Evolutionary conservation across 1,140 invertebrate genomes (phyloP), one percentile per base, ranked within the genome.

Genomic region (Odontomachus brunneus): DNA sequence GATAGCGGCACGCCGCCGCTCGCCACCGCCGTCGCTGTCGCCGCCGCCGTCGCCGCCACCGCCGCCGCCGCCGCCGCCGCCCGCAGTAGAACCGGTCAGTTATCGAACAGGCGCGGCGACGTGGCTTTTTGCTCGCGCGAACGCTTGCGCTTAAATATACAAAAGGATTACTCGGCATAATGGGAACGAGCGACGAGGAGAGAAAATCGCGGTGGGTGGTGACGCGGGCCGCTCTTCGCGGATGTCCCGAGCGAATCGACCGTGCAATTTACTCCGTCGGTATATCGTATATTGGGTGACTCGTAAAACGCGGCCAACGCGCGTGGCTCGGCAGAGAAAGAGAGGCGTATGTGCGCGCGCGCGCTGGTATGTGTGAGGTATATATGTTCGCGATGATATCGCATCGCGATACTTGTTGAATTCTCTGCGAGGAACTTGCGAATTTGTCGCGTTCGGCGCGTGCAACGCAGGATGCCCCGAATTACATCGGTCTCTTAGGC

Each of bases 61-160:
- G 1, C 7, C 51, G 59, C 22, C 24, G 59, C 7, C 5, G 15
- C 29, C 53, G 29, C 26, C 59, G 48, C 29, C 69, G 69, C 55
- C 63, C 71, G 69, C 78, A 83, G 81, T 83, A 75, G 81, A 83
- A 83, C 81, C 81, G 81, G 81, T 83, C 81, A 83, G 72, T 83
- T 83, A 76, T 83, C 71, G 59, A 53, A 83, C 72, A 83, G 81
- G 59, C 80, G 80, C 59, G 67, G 44, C 49, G 80, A 78, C 51
- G 59, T 63, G 44, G 29, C 44, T 73, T 82, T 72, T 62, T 51
- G 55, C 57, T 72, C 15, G 26, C 17, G 26, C 44, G 22, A 17
- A 1, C 48, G 19, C 19, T 9, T 11, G 19, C 72, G 48, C 17
- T 82, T 74, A 82, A 82, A 72, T 38, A 72, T 62, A 81, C 26